Evolutionary conservation across 2,888 invertebrate species (phyloP), one percentile per base, ranked within the genome.

Genomic region (Leucophenga maculata): DNA sequence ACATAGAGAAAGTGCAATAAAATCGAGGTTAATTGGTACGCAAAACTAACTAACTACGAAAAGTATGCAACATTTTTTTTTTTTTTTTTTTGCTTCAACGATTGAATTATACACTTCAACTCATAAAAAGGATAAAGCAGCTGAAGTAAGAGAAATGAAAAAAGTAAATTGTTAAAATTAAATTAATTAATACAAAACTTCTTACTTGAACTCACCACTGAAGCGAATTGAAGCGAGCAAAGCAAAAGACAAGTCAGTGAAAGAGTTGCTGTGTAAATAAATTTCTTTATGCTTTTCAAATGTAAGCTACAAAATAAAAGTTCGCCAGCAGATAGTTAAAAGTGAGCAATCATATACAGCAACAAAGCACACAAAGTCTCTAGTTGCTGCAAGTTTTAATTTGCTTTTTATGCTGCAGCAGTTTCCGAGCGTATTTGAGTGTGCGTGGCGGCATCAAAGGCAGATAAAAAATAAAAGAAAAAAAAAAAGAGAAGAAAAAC

Each of bases 141-240:
- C n/a, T n/a, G n/a, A 55, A 50, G 11, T 6, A 55, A 20, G 20
- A 55, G 8, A 55, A 55, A 20, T 9, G 18, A 11, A 55, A 55
- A n/a, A 22, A 50, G 3, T 3, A 32, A 32, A 32, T 3, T 32
- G 32, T 32, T 6, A 32, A 32, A 32, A 6, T 32, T 69, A 76
- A 79, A 79, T 81, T 78, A 78, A 78, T 78, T 78, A 78, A n/a
- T n/a, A 78, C 76, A 75, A 74, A 65, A 73, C 72, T 78, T 72
- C 62, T 62, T 69, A 70, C 74, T 76, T 74, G 59, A 44, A 26
- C 18, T 26, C 9, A 55, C 16, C 32, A n/a, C n/a, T n/a, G n/a
- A n/a, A n/a, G n/a, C n/a, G n/a, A n/a, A n/a, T n/a, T n/a, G n/a
- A n/a, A n/a, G n/a, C n/a, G n/a, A n/a, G n/a, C n/a, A n/a, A 32